phyloP scores from a whole-genome alignment of 2,113 vertebrate species.

The Malurus elegans region DNA sequence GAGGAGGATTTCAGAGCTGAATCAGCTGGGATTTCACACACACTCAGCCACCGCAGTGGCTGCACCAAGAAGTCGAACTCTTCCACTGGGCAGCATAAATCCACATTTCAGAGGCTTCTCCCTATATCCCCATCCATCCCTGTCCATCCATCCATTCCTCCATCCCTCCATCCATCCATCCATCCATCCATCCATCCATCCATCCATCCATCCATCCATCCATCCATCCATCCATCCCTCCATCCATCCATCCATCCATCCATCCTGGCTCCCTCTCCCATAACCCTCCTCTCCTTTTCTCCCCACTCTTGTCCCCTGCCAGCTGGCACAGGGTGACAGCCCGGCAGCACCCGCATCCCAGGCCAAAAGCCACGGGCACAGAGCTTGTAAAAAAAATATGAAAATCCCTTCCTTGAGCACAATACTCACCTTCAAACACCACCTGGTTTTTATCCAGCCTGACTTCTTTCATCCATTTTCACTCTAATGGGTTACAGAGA shows the following conservation, averaged over 20 bases:
- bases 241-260: neutral
- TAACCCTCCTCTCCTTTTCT: neutral
- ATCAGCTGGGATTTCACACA: neutral
- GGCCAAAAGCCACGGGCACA: neutral
- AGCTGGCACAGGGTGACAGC: neutral
- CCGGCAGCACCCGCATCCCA: neutral
- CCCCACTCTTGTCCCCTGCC: neutral
- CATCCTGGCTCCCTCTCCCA: neutral
- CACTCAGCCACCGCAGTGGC: neutral
- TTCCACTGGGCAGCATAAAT: neutral
- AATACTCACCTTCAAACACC: neutral
- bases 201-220: neutral
- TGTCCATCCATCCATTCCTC: neutral
- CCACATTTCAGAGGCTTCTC: neutral
- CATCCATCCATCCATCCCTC: too few species aligned
- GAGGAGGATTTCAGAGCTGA: neutral
- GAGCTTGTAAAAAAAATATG: neutral
- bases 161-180: neutral
- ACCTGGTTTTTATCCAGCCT: neutral
- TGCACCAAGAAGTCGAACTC: neutral
- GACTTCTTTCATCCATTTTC: neutral
- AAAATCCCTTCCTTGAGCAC: neutral
- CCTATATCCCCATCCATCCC: rapidly evolving
- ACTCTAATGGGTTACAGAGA: neutral
- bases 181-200: neutral